These are phyloP conservation scores for Merodon equestris DNA, from an alignment of 2,888 invertebrate genomes.

Conservation along the genomic window DNA sequence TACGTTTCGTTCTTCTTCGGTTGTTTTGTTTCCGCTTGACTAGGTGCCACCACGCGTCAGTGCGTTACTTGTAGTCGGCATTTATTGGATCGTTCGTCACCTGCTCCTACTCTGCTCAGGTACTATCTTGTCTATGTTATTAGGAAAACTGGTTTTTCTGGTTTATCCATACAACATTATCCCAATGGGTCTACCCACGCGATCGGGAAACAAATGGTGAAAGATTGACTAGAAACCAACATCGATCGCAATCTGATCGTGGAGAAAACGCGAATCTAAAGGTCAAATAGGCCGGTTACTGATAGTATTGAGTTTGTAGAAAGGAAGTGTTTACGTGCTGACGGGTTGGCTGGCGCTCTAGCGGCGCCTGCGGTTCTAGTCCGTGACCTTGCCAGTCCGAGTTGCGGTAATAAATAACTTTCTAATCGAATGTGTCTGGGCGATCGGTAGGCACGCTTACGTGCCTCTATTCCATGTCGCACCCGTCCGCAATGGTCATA, in stretches of 20 bases:
- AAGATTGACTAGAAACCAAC: neutral
- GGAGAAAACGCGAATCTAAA: conserved; percentile 7
- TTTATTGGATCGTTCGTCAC: neutral
- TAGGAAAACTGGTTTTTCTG: too few species aligned
- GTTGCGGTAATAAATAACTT: conserved; percentile 29
- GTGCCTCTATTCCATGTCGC: too few species aligned
- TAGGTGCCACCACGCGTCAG: neutral
- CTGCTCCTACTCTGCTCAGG: neutral
- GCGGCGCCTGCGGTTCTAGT: conserved; percentile 2
- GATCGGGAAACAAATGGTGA: neutral
- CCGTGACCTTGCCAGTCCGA: conserved; percentile 26
- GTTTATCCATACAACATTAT: too few species aligned
- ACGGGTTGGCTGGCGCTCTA: neutral
- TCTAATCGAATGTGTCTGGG: conserved; percentile 32
- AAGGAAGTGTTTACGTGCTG: conserved; percentile 22
- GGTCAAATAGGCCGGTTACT: conserved; percentile 5
- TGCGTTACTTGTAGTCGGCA: neutral
- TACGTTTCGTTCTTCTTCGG: neutral
- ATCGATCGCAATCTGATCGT: neutral
- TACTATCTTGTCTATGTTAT: too few species aligned
- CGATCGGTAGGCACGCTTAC: conserved; percentile 29
- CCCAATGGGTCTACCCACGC: too few species aligned
- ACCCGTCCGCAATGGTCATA: too few species aligned
- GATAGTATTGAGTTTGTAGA: conserved; percentile 2
- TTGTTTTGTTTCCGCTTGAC: neutral